Conservation (phyloP, 1,140 invertebrate genomes). For the Rhagoletis zephyria region DNA sequence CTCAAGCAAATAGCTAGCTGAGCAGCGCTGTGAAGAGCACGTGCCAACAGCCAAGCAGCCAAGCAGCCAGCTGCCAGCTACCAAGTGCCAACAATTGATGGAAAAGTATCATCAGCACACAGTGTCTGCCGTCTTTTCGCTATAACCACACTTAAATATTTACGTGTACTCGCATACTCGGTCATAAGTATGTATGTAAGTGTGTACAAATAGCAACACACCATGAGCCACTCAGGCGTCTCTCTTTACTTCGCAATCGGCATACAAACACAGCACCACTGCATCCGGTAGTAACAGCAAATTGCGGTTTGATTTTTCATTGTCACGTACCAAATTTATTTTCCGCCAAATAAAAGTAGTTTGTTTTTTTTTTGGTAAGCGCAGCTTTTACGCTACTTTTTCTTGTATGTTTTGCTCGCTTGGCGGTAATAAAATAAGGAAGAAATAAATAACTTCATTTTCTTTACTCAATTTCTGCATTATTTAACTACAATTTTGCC, state of each 20-base stretch:
- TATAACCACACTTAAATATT: not conserved
- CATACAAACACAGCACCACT: not conserved
- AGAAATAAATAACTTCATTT: conserved; percentile 42
- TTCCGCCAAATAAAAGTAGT: conserved; percentile 47
- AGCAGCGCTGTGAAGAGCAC: not conserved
- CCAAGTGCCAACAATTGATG: conserved; percentile 40
- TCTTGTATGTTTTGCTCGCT: not conserved
- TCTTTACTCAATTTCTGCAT: conserved; percentile 28
- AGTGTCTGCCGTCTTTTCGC: not conserved
- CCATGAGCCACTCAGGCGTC: not conserved
- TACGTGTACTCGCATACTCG: not conserved
- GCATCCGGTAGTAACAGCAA: conserved; percentile 16
- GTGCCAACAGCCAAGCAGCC: not conserved
- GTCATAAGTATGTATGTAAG: no score
- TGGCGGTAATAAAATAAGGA: conserved; percentile 29
- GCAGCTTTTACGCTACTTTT: not conserved
- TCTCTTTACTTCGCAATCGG: not conserved
- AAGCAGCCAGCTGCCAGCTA: not conserved
- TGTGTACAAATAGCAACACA: not conserved
- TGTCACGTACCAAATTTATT: conserved; percentile 46
- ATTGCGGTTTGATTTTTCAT: conserved; percentile 41
- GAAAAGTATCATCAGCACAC: not conserved
- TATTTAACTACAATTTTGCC: conserved; percentile 3
- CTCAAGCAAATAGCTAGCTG: conserved; percentile 33
- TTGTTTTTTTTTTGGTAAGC: conserved; percentile 3